phyloP scores from a whole-genome alignment of 1,140 invertebrate species.

The Megalopta genalis region DNA sequence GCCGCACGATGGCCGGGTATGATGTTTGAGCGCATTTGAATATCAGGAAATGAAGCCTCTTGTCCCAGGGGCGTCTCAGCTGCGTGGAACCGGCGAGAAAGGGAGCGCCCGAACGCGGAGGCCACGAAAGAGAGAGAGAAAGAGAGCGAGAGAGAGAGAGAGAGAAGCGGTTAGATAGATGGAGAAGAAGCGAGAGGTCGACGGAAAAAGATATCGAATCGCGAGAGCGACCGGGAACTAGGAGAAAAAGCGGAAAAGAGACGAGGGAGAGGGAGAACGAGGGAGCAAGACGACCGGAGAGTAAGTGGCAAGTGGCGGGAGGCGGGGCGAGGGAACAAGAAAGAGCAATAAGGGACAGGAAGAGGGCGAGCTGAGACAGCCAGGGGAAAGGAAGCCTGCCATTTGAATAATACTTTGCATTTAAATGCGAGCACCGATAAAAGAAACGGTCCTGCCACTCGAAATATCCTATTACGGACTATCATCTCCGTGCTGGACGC shows the following conservation, averaged over 20 bases:
- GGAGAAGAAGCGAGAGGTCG: constrained; percentile 5
- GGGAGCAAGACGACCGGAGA: constrained; percentile 13
- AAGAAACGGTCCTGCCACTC: constrained; percentile 74
- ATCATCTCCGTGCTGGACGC: constrained; percentile 68
- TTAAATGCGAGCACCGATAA: constrained; percentile 76
- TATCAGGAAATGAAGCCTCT: constrained; percentile 78
- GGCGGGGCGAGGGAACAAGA: constrained; percentile 4
- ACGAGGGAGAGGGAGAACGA: background rate
- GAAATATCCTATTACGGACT: constrained; percentile 76
- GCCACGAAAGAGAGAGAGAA: no score
- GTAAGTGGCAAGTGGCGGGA: constrained; percentile 13
- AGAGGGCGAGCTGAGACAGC: constrained; percentile 30
- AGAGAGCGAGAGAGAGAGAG: no score
- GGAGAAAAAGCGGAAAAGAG: background rate
- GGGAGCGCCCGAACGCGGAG: no score
- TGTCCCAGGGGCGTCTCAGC: constrained; percentile 63
- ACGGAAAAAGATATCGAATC: no score
- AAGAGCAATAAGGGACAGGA: constrained; percentile 37
- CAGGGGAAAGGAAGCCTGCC: constrained; percentile 44
- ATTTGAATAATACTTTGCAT: constrained; percentile 80
- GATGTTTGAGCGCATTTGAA: constrained; percentile 78
- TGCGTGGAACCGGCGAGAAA: constrained; percentile 22
- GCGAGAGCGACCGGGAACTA: background rate
- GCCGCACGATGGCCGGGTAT: constrained; percentile 59
- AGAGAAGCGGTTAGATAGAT: background rate